Conservation (phyloP, 1,140 invertebrate species). For the Carcinoscorpius rotundicauda region DNA sequence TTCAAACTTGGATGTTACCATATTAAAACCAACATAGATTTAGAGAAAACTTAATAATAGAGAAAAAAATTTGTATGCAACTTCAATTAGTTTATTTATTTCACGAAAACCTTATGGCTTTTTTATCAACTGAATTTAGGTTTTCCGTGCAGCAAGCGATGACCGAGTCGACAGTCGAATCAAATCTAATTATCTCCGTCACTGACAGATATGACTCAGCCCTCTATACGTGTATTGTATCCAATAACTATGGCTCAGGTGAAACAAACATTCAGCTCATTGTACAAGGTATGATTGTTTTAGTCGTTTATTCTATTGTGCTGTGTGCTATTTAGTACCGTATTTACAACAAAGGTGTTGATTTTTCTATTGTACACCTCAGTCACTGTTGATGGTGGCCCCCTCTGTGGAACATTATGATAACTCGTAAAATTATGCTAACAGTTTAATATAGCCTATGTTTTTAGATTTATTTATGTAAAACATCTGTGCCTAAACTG, state of each 20-base stretch:
- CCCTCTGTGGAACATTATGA: neutral
- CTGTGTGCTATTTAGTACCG: neutral
- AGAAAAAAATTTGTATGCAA: too few relatives aligned
- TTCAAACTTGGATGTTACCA: too few relatives aligned
- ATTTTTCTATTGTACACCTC: neutral
- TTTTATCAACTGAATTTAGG: too few relatives aligned
- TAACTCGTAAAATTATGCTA: neutral
- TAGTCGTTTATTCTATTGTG: too few relatives aligned
- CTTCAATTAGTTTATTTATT: too few relatives aligned
- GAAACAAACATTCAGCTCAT: conserved; percentile 86
- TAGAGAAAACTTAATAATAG: too few relatives aligned
- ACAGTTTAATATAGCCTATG: conserved; percentile 5
- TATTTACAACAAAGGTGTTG: neutral
- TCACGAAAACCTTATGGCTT: too few relatives aligned
- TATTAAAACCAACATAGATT: too few relatives aligned
- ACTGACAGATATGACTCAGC: conserved; percentile 33
- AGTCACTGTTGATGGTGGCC: too few relatives aligned
- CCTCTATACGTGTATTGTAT: conserved; percentile 34
- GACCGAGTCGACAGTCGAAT: too few relatives aligned
- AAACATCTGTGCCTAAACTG: too few relatives aligned
- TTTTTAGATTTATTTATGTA: neutral
- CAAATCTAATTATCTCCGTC: conserved; percentile 21
- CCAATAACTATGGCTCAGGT: conserved; percentile 33
- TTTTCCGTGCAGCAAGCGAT: too few relatives aligned
- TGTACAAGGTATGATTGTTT: conserved; percentile 57